These are phyloP conservation scores for rat (Rattus norvegicus) DNA, from an alignment of 2,113 vertebrate species.

Conservation along the genomic window GRCr8 NC_086032.1:54556501-54557000, in stretches of 20 bases:
- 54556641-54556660: background rate
- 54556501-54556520: conserved; percentile 29
- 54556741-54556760: background rate
- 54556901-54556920: background rate
- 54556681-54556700: background rate
- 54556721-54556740: background rate
- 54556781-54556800: background rate
- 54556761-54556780: background rate
- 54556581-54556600: fast-evolving
- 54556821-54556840: background rate
- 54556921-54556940: background rate
- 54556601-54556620: background rate
- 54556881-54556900: background rate
- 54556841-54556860: background rate
- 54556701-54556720: background rate
- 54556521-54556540: background rate
- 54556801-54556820: background rate
- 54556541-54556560: background rate
- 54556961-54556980: conserved; percentile 24
- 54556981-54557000: conserved; percentile 4
- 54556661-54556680: background rate
- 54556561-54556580: background rate
- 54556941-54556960: conserved; percentile 16
- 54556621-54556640: background rate
- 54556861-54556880: background rate